Conservation (phyloP, 1,140 invertebrate genomes). For the Drosophila erecta region DNA sequence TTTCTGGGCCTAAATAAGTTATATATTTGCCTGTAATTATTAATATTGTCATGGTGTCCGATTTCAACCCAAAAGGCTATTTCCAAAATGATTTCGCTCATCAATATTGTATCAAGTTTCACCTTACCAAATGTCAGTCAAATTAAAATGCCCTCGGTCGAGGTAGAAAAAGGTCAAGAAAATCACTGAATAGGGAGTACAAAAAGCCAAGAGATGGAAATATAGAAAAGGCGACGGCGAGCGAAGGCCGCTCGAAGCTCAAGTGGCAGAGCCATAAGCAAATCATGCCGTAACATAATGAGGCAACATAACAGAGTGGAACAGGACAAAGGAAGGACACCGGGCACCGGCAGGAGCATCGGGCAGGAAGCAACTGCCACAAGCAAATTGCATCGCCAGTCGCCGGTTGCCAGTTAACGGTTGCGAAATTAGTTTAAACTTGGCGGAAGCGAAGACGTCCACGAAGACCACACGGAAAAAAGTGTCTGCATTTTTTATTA, state of each 20-base stretch:
- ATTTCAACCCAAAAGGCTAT: neutral
- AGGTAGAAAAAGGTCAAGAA: conserved; percentile 17
- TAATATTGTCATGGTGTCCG: no score
- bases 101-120: neutral
- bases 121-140: neutral
- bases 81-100: neutral
- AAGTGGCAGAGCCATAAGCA: conserved; percentile 66
- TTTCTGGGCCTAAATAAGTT: no score
- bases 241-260: conserved; percentile 49
- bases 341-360: conserved; percentile 5
- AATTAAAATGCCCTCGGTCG: neutral
- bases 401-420: conserved; percentile 66
- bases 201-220: conserved; percentile 5
- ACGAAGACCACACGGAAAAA: conserved; percentile 13
- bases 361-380: conserved; percentile 62
- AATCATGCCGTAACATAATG: conserved; percentile 75
- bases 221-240: conserved; percentile 2
- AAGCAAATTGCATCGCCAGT: conserved; percentile 67
- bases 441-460: conserved; percentile 59
- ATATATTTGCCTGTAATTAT: neutral
- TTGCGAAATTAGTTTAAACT: conserved; percentile 82
- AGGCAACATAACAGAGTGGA: conserved; percentile 46
- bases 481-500: neutral
- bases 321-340: conserved; percentile 16
- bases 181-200: conserved; percentile 27